Evolutionary conservation across 2,797 vertebrate genomes (phyloP), one percentile per base, ranked within the genome.

Genomic region (Lates japonicus): DNA sequence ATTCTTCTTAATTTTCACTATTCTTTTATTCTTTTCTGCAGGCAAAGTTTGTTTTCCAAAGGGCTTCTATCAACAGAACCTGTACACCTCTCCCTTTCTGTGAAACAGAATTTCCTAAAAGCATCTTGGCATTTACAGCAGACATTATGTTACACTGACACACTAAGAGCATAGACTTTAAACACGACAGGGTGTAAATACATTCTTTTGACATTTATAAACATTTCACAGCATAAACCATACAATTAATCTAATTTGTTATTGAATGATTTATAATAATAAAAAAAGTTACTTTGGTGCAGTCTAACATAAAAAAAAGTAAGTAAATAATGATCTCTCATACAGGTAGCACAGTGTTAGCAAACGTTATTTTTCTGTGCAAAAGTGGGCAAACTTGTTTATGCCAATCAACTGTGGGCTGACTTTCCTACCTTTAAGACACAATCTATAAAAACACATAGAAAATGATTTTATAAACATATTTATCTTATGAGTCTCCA

Each of bases 41-140:
- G 66, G 77, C 75, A 61, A 70, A 64, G 64, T 44, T 83, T 76
- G 31, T 74, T 81, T 79, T 81, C 65, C 64, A 81, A 80, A 88
- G 59, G 77, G 61, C 75, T 46, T 74, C 41, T 33, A 29, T 73
- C 39, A 61, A 81, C 54, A 73, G 74, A 78, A 73, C 59, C 57
- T 31, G 41, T 3, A 11, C 48, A 44, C 52, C 62, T 54, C 31
- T 70, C 37, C 14, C 37, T 71, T 62, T 69, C 39, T 29, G 52
- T 58, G 1, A 60, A 59, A 75, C 41, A 59, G 65, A 67, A 55
- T 60, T 39, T 84, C 58, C 58, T 73, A 44, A 61, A 70, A 82
- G 61, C 66, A 82, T 54, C 72, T 78, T 79, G 69, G 57, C 79
- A 74, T 70, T 80, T 72, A 29, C 35, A 81, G 42, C 13, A 48